Evolutionary conservation across 1,140 invertebrate species (phyloP), one percentile per base, ranked within the genome.

Genomic region (Philopotamus ludificatus): DNA sequence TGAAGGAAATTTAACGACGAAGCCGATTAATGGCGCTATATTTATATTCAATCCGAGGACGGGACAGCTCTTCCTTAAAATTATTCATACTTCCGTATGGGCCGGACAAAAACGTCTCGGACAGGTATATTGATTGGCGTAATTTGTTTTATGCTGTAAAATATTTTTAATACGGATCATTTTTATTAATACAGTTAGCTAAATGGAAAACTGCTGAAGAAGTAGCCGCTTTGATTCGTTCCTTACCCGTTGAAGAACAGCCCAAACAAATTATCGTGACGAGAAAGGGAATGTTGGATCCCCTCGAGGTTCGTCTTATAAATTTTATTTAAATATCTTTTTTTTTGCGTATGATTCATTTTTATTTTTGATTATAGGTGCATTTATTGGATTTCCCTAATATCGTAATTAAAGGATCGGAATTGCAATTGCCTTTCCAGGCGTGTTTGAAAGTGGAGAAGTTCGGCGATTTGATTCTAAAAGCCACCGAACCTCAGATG

Each of bases 171-270:
- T 9, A 41, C 9, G 39, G 9, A 18, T 60, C 3, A 2, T 41
- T 28, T 47, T 18, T 3, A 18, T 45, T 47, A 54, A 51, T 72
- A 26, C 77, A 95, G 83, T 81, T 99, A 75, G 97, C 97, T 1
- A 99, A 99, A 80, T 99, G 97, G 97, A 99, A 99, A 81, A 99
- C 97, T 4, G 98, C 98, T 51, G 98, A 99, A 82, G 98, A 99
- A 92, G 98, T 99, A 12, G 98, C 98, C 3, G 97, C 98, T 47
- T 81, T 99, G 51, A 99, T 99, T 88, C 86, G 98, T 50, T 99
- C 98, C 0, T 77, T 99, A 39, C 98, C 97, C 0, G 97, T 99
- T 9, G 98, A 99, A 83, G 98, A 99, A 84, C 97, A 99, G 77
- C 97, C 98, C 0, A 98, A 99, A 77, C 97, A 99, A 80, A 99